Evolutionary conservation across 2,888 invertebrate species (phyloP).

Genomic region (Eurois occulta): DNA sequence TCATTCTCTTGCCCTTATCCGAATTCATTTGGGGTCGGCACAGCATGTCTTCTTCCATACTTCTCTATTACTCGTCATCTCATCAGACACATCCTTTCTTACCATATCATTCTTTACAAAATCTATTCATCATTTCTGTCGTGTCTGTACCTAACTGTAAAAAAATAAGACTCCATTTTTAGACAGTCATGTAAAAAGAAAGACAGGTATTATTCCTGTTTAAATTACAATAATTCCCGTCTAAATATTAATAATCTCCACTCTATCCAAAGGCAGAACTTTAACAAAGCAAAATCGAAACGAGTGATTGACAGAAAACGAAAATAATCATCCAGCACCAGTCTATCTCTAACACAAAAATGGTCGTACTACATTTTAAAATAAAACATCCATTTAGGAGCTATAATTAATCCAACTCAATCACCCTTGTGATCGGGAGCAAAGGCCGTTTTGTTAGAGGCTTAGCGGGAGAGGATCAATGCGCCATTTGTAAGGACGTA

Average conservation of each 20-base stretch:
- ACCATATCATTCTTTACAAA: too few relatives aligned
- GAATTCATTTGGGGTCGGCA: too few relatives aligned
- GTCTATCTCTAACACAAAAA: constrained; percentile 22
- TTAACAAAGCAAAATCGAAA: neutral
- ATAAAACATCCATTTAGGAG: constrained; percentile 51
- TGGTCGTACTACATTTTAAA: constrained; percentile 36
- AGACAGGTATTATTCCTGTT: neutral
- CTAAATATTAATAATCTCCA: neutral
- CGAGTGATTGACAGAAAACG: neutral
- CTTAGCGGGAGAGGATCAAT: constrained; percentile 62
- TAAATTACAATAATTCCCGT: neutral
- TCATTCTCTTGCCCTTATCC: too few relatives aligned
- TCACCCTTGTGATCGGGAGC: constrained; percentile 58
- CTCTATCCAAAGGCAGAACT: neutral
- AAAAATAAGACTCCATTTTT: neutral
- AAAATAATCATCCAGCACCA: constrained; percentile 9
- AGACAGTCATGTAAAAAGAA: neutral
- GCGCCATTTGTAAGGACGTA: constrained; percentile 56
- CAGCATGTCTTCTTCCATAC: too few relatives aligned
- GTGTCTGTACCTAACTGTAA: neutral
- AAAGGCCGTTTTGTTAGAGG: constrained; percentile 61
- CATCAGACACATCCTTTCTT: too few relatives aligned
- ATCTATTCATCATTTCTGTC: too few relatives aligned
- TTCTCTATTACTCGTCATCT: too few relatives aligned
- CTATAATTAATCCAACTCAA: constrained; percentile 66